Evolutionary conservation across 2,797 vertebrate genomes (phyloP), one percentile per base, ranked within the genome.

Genomic region (Scomberomorus guttatus): DNA sequence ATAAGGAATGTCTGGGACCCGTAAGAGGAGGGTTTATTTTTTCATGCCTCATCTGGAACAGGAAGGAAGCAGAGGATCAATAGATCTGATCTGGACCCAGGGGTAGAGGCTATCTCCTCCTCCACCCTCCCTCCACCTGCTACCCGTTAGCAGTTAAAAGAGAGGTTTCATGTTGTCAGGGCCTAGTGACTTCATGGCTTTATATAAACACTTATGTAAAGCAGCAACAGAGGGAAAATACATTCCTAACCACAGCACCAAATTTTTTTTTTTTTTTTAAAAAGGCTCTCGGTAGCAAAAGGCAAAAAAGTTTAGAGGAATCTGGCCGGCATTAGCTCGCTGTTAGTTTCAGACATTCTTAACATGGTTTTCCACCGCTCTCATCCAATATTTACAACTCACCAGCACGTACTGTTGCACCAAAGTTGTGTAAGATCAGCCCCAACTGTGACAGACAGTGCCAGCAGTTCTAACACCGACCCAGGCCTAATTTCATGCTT

Each of bases 31-130:
- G 92, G 84, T 85, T 90, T 90, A 83, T 90, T 93, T 94, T 93
- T 89, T 93, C 90, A 90, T 93, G 93, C 86, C 91, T 91, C 90
- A 81, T 93, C 87, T 92, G 88, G 84, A 94, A 90, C 93, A 94
- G 94, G 94, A 94, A 95, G 93, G 92, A 94, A 93, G 92, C 87
- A 66, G 77, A 75, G 84, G 91, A 94, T 94, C 93, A 84, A 95
- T 94, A 93, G 91, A 95, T 93, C 88, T 88, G 90, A 93, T 94
- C 91, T 87, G 67, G 88, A 67, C 89, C 84, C 89, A 74, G 84
- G 86, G 87, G 89, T 85, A 75, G 81, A 86, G 82, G 87, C 87
- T 79, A 79, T 88, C 90, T 88, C 81, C 84, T 80, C 84, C 83
- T 77, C 72, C 81, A 54, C 57, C 17, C 20, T 58, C 67, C 68